phyloP scores from a whole-genome alignment of 2,797 vertebrate species.

The Chiloscyllium punctatum region DNA sequence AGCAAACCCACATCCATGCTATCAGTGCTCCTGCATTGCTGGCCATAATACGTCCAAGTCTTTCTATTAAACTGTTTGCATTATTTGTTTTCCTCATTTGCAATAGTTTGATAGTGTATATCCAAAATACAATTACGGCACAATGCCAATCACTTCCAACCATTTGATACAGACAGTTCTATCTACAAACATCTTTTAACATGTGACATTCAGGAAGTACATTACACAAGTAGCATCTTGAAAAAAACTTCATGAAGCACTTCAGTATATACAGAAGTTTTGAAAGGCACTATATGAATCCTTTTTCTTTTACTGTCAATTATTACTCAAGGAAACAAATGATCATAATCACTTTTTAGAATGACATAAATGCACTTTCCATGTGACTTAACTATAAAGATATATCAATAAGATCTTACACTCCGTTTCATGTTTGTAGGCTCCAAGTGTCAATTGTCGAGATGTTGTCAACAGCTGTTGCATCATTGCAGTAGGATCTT shows the following conservation, averaged over 20 bases:
- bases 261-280: neutral
- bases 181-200: neutral
- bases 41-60: neutral
- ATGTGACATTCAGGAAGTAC: neutral
- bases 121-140: neutral
- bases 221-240: neutral
- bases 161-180: neutral
- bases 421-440: slow-evolving; percentile 96
- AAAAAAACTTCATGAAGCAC: neutral
- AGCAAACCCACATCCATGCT: neutral
- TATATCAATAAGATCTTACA: slow-evolving; percentile 65
- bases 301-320: neutral
- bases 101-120: neutral
- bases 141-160: neutral
- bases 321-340: neutral
- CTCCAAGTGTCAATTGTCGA: slow-evolving; percentile 86
- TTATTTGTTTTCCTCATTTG: neutral
- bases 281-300: neutral
- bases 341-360: neutral
- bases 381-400: neutral
- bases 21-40: neutral
- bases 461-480: slow-evolving; percentile 92
- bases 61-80: neutral
- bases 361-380: neutral
- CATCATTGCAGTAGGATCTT: slow-evolving; percentile 98